Evolutionary conservation across 2,797 vertebrate genomes (phyloP), one percentile per base, ranked within the genome.

Genomic region (Pangasius sanitwongsei): DNA sequence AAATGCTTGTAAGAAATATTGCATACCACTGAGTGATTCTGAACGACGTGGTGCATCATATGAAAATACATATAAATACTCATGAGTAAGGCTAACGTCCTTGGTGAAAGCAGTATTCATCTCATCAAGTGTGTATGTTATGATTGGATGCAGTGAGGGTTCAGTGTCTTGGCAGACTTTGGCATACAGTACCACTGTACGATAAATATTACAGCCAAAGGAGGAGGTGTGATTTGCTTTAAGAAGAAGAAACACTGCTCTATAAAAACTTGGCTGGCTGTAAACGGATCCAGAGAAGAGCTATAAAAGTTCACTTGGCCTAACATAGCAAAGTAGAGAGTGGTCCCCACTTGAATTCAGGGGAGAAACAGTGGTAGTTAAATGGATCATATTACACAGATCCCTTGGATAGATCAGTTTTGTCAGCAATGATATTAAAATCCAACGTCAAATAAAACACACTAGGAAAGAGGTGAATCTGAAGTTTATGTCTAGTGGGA

Each of bases 1-100:
- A 57, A 90, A 61, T 34, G 55, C 57, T 69, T 59, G 48, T 86
- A 77, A 87, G 3, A 78, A 53, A 83, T 59, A 70, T 55, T 87
- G 59, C 61, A 81, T 80, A 75, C 50, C 23, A 44, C 57, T 41
- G n/a, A 18, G 55, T 5, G 53, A 28, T 77, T 86, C 44, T 72
- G 65, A 18, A 55, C 41, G 15, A 28, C 28, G 6, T 6, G 48
- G 1, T 67, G 37, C 34, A 59, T 75, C 63, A 20, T 72, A 65
- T 57, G 16, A 78, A 86, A 83, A 65, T 83, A 31, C 44, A 83
- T 12, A 81, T 6, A 81, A 55, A 87, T 37, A 85, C 55, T 85
- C 9, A 12, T 55, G 13, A 34, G 3, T 23, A 78, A 55, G 77
- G 63, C 78, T 7, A 34, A 50, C 31, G 6, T 48, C 37, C 57